Conservation (phyloP, 37 sponge, comb jelly and placozoan genomes). For the Beroe ovata region DNA sequence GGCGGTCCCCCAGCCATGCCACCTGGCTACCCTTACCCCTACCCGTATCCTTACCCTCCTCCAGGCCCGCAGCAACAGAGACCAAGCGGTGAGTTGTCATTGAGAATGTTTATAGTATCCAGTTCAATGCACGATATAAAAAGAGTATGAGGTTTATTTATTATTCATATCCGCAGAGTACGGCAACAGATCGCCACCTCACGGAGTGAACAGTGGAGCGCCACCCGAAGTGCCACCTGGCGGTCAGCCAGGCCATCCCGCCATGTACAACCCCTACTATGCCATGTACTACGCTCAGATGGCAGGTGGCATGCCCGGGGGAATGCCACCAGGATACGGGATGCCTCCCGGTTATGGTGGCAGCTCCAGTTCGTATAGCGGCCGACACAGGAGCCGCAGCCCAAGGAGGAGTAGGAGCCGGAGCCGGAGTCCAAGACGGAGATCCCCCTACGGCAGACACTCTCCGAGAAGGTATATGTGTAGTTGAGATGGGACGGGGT, state of each 20-base stretch:
- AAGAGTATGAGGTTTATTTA: too few relatives aligned
- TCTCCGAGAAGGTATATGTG: slow-evolving; percentile 56
- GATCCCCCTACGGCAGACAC: slow-evolving; percentile 1
- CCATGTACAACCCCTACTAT: slow-evolving; percentile 67
- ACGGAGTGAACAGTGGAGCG: slow-evolving; percentile 3
- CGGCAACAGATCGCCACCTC: slow-evolving; percentile 57
- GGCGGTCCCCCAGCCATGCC: slow-evolving; percentile 36
- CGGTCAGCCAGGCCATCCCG: slow-evolving; percentile 37
- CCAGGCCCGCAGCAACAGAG: slow-evolving; percentile 39
- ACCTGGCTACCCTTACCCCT: slow-evolving; percentile 65
- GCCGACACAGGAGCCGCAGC: slow-evolving; percentile 4
- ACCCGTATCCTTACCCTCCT: slow-evolving; percentile 65
- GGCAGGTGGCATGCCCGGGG: slow-evolving; percentile 40
- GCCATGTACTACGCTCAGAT: slow-evolving; percentile 67
- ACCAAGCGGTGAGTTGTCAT: neutral
- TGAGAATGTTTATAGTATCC: neutral
- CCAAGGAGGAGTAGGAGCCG: slow-evolving; percentile 57
- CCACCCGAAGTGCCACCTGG: slow-evolving; percentile 33
- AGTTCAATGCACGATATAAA: too few relatives aligned
- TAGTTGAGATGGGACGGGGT: too few relatives aligned
- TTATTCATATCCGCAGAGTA: slow-evolving; percentile 48
- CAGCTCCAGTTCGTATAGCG: neutral
- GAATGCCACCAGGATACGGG: slow-evolving; percentile 61
- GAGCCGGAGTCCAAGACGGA: slow-evolving; percentile 30
- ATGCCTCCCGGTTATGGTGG: slow-evolving; percentile 56